A percentile compares a stretch with the other conserved stretches of the same genome.
phyloP scores from a whole-genome alignment of 2,888 invertebrate genomes.

The Machimus rusticus region DNA sequence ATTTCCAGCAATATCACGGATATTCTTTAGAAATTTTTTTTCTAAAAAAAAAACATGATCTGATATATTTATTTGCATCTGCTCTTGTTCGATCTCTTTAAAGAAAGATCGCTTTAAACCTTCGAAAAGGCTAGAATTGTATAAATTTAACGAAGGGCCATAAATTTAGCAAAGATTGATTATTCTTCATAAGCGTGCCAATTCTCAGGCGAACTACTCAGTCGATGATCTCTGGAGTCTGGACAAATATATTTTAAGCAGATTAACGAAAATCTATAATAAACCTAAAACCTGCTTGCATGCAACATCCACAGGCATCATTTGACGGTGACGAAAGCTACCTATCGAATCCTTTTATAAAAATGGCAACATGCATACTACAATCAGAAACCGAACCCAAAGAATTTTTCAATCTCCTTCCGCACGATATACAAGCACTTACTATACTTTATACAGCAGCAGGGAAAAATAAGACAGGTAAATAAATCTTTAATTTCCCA shows the following conservation, averaged over 20 bases:
- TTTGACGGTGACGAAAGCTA: constrained; percentile 62
- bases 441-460: constrained; percentile 67
- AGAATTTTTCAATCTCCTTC: constrained; percentile 62
- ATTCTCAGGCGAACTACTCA: neutral
- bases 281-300: neutral
- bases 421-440: constrained; percentile 66
- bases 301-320: constrained; percentile 56
- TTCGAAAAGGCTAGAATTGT: too few relatives aligned
- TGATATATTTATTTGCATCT: too few relatives aligned
- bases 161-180: too few relatives aligned
- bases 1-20: too few relatives aligned
- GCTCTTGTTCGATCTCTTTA: too few relatives aligned
- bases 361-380: constrained; percentile 66
- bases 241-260: neutral
- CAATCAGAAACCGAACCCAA: constrained; percentile 63
- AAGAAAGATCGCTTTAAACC: too few relatives aligned
- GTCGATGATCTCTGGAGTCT: neutral
- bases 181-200: too few relatives aligned
- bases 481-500: constrained; percentile 44
- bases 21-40: too few relatives aligned
- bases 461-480: constrained; percentile 57
- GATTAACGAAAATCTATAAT: neutral
- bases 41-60: too few relatives aligned
- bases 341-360: constrained; percentile 62
- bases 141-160: too few relatives aligned